phyloP scores from a whole-genome alignment of 1,140 invertebrate species.

The Ostrea edulis region DNA sequence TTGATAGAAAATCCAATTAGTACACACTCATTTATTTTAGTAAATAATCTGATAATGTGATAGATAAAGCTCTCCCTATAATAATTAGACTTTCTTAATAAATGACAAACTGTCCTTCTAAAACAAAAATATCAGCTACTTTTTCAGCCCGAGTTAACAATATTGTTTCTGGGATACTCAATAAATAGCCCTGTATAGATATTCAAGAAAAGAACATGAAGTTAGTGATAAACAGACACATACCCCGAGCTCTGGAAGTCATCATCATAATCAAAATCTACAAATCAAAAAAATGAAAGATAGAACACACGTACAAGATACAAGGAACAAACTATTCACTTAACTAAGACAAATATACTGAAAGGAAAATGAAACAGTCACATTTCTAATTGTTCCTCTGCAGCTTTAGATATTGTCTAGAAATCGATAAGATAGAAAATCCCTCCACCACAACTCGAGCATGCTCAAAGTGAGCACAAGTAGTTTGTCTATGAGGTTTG shows the following conservation, averaged over 20 bases:
- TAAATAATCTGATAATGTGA: neutral
- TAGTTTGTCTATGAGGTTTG: too few relatives aligned
- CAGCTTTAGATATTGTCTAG: too few relatives aligned
- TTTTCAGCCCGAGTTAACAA: neutral
- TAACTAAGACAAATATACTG: too few relatives aligned
- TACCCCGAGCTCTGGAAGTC: conserved; percentile 71
- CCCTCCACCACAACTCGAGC: too few relatives aligned
- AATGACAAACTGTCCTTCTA: neutral
- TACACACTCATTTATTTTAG: neutral
- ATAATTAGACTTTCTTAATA: neutral
- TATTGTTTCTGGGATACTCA: neutral
- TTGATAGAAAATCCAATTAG: neutral
- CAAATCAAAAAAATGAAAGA: conserved; percentile 29
- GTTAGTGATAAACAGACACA: neutral
- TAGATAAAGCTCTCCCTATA: too few relatives aligned
- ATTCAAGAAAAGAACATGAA: too few relatives aligned
- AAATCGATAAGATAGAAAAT: too few relatives aligned
- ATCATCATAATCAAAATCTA: conserved; percentile 73
- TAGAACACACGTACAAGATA: too few relatives aligned
- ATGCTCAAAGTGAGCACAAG: too few relatives aligned
- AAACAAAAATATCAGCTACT: neutral
- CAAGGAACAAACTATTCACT: too few relatives aligned
- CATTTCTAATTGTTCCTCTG: too few relatives aligned
- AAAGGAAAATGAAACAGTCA: too few relatives aligned
- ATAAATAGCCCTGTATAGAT: neutral